Conservation (phyloP, 2,797 vertebrate genomes). For the Taenioides sp. region DNA sequence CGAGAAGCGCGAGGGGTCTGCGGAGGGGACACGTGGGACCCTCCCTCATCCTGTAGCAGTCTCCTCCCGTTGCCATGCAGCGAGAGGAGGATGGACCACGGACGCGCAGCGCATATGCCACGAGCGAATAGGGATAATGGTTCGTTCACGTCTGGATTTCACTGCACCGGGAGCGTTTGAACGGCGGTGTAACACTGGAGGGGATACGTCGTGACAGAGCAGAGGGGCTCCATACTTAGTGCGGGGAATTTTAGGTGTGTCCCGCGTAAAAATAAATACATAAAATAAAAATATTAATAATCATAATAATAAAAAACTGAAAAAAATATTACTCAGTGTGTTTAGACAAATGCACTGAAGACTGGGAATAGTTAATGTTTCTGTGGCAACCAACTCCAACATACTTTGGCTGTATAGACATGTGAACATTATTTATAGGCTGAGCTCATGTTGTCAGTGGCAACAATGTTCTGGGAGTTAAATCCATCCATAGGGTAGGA, state of each 20-base stretch:
- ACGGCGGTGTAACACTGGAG: neutral
- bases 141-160: neutral
- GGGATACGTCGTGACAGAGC: neutral
- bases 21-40: conserved; percentile 43
- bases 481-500: neutral
- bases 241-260: conserved; percentile 31
- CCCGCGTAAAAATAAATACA: neutral
- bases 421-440: conserved; percentile 3
- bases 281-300: too few species aligned
- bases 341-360: conserved; percentile 4
- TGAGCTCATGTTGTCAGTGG: neutral
- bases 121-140: neutral
- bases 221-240: neutral
- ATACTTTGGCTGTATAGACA: neutral
- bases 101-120: neutral
- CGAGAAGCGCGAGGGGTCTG: conserved; percentile 67
- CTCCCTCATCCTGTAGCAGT: conserved; percentile 64
- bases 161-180: neutral
- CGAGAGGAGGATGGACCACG: conserved; percentile 32
- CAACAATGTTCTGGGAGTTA: neutral
- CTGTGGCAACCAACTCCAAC: conserved; percentile 16
- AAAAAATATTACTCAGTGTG: neutral
- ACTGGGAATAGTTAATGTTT: conserved; percentile 7
- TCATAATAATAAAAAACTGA: too few species aligned
- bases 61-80: conserved; percentile 71